These are phyloP conservation scores for Amblyjoppa fuscipennis DNA, from an alignment of 2,888 invertebrate genomes.

Conservation along the genomic window DNA sequence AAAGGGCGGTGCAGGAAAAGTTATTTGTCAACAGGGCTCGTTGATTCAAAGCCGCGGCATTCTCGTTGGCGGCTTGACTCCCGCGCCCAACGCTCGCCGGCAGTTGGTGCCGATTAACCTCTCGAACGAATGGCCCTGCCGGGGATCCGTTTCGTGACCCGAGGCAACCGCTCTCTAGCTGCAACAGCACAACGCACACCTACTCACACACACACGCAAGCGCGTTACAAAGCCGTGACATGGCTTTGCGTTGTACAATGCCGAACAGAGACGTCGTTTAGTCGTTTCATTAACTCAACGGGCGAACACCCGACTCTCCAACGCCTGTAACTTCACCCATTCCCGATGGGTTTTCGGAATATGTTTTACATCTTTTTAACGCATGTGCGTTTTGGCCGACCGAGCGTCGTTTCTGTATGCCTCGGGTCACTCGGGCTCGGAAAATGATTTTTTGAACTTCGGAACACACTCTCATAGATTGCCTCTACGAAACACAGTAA, in stretches of 20 bases:
- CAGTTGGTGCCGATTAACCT: conserved; percentile 70
- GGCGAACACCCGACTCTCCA: conserved; percentile 51
- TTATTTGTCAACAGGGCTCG: conserved; percentile 42
- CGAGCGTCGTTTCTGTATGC: background rate
- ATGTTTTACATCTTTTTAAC: conserved; percentile 12
- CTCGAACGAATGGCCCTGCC: conserved; percentile 62
- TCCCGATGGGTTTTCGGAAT: conserved; percentile 12
- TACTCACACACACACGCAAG: background rate
- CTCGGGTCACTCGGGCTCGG: background rate
- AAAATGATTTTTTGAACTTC: background rate
- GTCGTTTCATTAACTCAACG: conserved; percentile 67
- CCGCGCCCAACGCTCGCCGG: conserved; percentile 43
- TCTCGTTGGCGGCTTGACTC: conserved; percentile 53
- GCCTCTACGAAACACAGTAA: too few species aligned
- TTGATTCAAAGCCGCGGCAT: conserved; percentile 24
- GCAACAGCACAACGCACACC: conserved; percentile 45
- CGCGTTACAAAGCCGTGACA: conserved; percentile 41
- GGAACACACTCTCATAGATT: background rate
- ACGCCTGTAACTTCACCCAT: conserved; percentile 22
- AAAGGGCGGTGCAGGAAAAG: conserved; percentile 10
- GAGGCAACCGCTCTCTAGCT: conserved; percentile 61
- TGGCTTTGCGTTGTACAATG: conserved; percentile 49
- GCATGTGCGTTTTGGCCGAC: background rate
- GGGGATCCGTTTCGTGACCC: conserved; percentile 66
- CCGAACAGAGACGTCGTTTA: conserved; percentile 64